Evolutionary conservation across 2,113 vertebrate genomes (phyloP).

Genomic region (Sinocyclocheilus rhinocerous): DNA sequence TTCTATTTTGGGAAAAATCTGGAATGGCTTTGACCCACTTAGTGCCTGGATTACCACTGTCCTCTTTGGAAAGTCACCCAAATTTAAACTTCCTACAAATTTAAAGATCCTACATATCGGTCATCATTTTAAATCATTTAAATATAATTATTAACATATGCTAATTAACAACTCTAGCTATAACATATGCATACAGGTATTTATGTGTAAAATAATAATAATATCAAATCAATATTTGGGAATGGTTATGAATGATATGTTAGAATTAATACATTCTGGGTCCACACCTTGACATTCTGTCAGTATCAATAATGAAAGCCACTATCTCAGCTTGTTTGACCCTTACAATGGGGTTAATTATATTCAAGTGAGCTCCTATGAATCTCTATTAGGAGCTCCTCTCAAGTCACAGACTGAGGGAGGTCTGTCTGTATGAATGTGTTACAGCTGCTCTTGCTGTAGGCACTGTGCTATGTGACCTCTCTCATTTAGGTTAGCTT

Average conservation of each 20-base stretch:
- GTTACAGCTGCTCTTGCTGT: constrained; percentile 20
- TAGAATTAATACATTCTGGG: not conserved
- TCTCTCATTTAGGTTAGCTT: not conserved
- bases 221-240: not conserved
- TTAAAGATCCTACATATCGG: not conserved
- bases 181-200: not conserved
- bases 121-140: not conserved
- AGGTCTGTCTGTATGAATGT: constrained; percentile 16
- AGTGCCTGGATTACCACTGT: not conserved
- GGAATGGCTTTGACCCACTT: constrained; percentile 37
- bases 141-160: not conserved
- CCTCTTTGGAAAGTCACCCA: constrained; percentile 14
- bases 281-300: not conserved
- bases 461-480: not conserved
- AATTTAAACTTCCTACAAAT: not conserved
- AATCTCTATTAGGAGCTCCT: constrained; percentile 1
- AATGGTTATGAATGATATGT: not conserved
- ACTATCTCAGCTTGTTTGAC: constrained; percentile 17
- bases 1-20: constrained; percentile 3
- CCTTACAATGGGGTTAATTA: constrained; percentile 31
- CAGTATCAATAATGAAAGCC: not conserved
- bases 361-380: constrained; percentile 10
- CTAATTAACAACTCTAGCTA: not conserved
- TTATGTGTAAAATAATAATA: not conserved
- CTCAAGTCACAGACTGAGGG: constrained; percentile 8